Evolutionary conservation across 2,113 vertebrate species (phyloP).

Genomic region (Plectropomus leopardus): DNA sequence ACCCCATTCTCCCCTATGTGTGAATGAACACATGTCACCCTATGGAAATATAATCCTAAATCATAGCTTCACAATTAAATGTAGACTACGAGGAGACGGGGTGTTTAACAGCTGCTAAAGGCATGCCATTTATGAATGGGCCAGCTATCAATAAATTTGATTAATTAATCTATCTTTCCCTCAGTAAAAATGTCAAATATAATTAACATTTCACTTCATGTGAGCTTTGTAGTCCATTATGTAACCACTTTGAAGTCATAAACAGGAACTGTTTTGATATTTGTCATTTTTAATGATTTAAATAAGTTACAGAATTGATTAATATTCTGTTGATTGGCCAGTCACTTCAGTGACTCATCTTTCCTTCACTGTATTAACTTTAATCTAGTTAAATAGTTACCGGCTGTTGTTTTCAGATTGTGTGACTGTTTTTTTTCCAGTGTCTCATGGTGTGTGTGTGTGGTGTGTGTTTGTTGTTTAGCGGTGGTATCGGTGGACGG

Average conservation of each 20-base stretch:
- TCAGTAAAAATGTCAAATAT: neutral
- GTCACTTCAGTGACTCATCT: neutral
- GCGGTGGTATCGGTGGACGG: conserved; percentile 95
- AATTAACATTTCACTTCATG: neutral
- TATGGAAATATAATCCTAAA: too few species aligned
- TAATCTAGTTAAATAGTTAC: neutral
- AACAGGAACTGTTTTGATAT: neutral
- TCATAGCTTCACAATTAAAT: too few species aligned
- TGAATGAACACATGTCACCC: too few species aligned
- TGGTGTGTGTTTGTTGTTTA: conserved; percentile 63
- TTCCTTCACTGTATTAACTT: neutral
- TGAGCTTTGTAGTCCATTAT: neutral
- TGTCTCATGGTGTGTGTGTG: conserved; percentile 20
- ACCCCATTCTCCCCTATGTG: too few species aligned
- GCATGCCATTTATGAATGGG: neutral
- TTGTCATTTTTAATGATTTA: neutral
- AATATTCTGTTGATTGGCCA: neutral
- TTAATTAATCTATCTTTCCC: neutral
- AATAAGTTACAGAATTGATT: neutral
- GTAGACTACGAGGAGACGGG: too few species aligned
- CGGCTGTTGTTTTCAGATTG: neutral
- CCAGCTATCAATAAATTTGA: neutral
- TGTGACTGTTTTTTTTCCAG: neutral
- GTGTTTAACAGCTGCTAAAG: too few species aligned
- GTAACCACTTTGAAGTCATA: neutral